Base-by-base conservation (phyloP, 2,113 vertebrate species). In the Noctilio leporinus region DNA sequence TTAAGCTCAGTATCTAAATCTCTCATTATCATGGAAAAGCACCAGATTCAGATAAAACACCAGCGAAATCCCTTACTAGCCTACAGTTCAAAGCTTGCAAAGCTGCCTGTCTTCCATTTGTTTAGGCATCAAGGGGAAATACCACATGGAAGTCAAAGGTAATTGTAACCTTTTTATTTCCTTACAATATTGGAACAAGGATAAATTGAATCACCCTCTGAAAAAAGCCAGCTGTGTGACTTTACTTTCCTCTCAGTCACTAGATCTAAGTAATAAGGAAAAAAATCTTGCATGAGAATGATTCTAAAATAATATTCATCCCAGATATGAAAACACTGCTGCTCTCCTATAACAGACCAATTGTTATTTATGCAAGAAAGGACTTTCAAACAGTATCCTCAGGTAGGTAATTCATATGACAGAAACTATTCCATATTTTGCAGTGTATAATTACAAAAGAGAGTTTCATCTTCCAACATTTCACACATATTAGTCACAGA, bases 401-500 rank as follows among this genome's bases (percentile, higher is more conserved):
- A 45, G 94, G 28, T 96, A 96, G 35, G 28, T 35, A 97, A 97
- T 96, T 96, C 96, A 85, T 19, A 85, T 2, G 17, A 35, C 78
- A 96, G 83, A 98, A 24, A 83, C 76, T 80, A 93, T 89, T 94
- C 94, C 95, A 77, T 47, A 93, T 76, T 96, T 91, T 89, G 92
- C 82, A 51, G 10, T 77, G 81, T 78, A 95, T 94, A 97, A 97
- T 83, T 96, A 95, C 86, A 96, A 91, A 93, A 97, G 84, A 95
- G 78, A 96, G 59, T 96, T 97, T 93, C 95, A 87, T 95, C 96
- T 97, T 96, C 81, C 97, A 96, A 97, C 97, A 81, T 97, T 98
- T 98, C 96, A 87, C 94, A 97, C 91, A 9, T 85, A 96, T 96
- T 98, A 97, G 96, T 86, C 40, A 81, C 65, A 94, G 92, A 97